phyloP scores from a whole-genome alignment of 1,140 invertebrate genomes.

The Eulimnadia texana region DNA sequence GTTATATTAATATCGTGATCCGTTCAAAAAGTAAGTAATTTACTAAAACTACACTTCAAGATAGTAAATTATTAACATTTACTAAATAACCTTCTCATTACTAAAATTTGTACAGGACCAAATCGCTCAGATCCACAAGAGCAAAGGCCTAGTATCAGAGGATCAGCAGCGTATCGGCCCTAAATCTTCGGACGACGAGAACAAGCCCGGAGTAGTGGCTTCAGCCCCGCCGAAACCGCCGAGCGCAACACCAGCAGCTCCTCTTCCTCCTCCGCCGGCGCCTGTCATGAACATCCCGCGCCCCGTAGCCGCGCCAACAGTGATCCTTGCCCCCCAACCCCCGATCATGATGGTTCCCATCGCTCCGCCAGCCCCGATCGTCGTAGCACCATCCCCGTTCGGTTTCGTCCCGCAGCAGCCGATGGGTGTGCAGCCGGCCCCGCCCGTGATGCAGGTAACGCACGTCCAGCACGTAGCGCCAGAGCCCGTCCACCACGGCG shows the following conservation, averaged over 20 bases:
- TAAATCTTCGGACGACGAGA: slow-evolving; percentile 36
- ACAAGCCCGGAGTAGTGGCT: slow-evolving; percentile 30
- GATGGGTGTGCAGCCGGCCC: slow-evolving; percentile 18
- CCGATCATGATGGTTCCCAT: slow-evolving; percentile 17
- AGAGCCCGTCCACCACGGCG: slow-evolving; percentile 22
- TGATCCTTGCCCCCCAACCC: slow-evolving; percentile 6
- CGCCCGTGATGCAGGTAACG: slow-evolving; percentile 18
- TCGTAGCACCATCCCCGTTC: slow-evolving; percentile 9
- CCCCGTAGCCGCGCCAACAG: not conserved
- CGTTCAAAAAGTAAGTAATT: too few relatives aligned
- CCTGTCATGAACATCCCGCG: slow-evolving; percentile 10
- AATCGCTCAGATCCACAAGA: slow-evolving; percentile 89
- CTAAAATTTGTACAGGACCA: slow-evolving; percentile 65
- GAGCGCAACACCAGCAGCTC: not conserved
- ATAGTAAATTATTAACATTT: too few relatives aligned
- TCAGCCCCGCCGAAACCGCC: slow-evolving; percentile 22
- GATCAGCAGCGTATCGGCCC: slow-evolving; percentile 84
- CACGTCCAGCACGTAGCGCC: not conserved
- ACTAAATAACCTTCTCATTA: too few relatives aligned
- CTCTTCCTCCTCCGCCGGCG: slow-evolving; percentile 20
- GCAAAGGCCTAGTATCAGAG: slow-evolving; percentile 81
- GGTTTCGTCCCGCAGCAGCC: slow-evolving; percentile 11
- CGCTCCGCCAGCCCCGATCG: slow-evolving; percentile 21
- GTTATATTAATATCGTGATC: too few relatives aligned
- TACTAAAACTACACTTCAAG: too few relatives aligned